Base-by-base conservation (phyloP, 2,888 invertebrate genomes). In the Neria commutata region DNA sequence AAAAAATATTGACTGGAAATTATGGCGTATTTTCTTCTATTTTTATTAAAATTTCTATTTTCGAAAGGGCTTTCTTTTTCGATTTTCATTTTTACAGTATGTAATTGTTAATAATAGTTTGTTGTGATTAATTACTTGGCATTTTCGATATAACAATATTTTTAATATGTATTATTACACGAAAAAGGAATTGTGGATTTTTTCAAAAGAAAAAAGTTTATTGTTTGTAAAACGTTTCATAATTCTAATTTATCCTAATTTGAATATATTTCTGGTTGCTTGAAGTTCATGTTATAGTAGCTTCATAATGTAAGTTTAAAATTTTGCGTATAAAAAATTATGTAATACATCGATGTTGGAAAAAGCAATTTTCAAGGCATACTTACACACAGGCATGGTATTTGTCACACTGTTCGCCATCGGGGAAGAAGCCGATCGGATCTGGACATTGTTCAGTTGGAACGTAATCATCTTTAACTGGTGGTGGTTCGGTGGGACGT, bases 381-480 rank as follows among this genome's bases (percentile, higher is more conserved):
- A n/a, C 76, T 79, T 77, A 87, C 87, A 85, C 84, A 83, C 94
- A 94, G 62, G 89, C 89, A 80, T 92, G 90, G 76, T 93, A 94
- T 81, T 92, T 92, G 83, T 94, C 94, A 76, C 94, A 94, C 82
- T 94, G 93, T 71, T 90, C 89, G 14, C 89, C 87, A 75, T 93
- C 93, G 10, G 93, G 91, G 76, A 91, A 94, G 83, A 86, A 94
- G 8, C 94, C 94, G 69, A 91, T 87, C 0, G 87, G 85, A 71
- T 92, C 91, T 0, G 94, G 94, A 72, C 94, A 94, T 68, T 88
- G 84, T 54, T 87, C 87, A 19, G 88, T 85, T 65, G 86, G 83
- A 61, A 85, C 86, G 71, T 86, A 85, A 51, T 86, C 87, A 1
- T 76, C 79, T 2, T 78, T 76, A 3, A 46, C 68, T 59, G 63